A percentile compares a stretch with the other conserved stretches of the same genome.
Conservation (phyloP, 2,113 vertebrate genomes). For the Tenrec ecaudatus region DNA sequence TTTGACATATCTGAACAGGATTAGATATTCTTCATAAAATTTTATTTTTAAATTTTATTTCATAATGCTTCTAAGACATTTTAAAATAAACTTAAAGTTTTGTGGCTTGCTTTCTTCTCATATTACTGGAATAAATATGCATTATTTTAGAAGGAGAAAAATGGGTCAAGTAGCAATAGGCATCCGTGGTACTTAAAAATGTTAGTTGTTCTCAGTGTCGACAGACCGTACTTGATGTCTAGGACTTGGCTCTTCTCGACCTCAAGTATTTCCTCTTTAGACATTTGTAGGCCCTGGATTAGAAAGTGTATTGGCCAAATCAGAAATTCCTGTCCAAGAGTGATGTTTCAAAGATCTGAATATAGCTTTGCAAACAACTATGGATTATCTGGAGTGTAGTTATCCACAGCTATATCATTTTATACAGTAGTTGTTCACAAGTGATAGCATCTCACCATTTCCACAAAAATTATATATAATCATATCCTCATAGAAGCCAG, state of each 20-base stretch:
- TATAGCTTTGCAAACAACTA: slow-evolving; percentile 23
- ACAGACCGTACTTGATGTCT: slow-evolving; percentile 54
- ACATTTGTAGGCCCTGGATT: slow-evolving; percentile 13
- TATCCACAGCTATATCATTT: background rate
- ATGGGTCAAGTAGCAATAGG: slow-evolving; percentile 72
- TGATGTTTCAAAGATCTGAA: slow-evolving; percentile 38
- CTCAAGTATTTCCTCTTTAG: slow-evolving; percentile 57
- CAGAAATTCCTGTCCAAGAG: slow-evolving; percentile 53
- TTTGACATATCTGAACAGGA: slow-evolving; percentile 39
- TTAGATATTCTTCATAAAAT: slow-evolving; percentile 64
- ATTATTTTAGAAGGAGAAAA: slow-evolving; percentile 53
- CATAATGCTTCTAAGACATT: slow-evolving; percentile 60
- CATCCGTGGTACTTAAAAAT: slow-evolving; percentile 52
- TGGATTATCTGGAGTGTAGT: background rate
- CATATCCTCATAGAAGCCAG: background rate
- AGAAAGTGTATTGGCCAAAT: slow-evolving; percentile 28
- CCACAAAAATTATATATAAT: slow-evolving; percentile 34
- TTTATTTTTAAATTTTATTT: slow-evolving; percentile 68
- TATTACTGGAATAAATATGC: slow-evolving; percentile 65
- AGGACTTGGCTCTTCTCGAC: slow-evolving; percentile 65
- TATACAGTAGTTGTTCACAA: background rate
- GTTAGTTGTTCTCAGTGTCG: slow-evolving; percentile 62
- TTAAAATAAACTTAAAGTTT: slow-evolving; percentile 63
- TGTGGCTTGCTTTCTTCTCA: slow-evolving; percentile 56
- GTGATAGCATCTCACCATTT: slow-evolving; percentile 7